phyloP scores from a whole-genome alignment of 2,888 invertebrate genomes.

The Drosophila cognata region DNA sequence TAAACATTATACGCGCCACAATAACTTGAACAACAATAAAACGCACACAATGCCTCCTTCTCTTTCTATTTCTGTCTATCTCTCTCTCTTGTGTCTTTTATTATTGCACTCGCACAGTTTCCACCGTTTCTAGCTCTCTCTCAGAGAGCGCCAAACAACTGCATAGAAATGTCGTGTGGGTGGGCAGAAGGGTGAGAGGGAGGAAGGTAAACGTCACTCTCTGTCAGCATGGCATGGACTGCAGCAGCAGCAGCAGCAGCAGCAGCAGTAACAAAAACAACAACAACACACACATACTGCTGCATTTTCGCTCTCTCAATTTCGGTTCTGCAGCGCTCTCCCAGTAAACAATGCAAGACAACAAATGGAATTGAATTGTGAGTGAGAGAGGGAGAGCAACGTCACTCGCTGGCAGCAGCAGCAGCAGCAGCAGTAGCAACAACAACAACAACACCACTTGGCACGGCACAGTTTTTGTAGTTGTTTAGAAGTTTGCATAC shows the following conservation, averaged over 20 bases:
- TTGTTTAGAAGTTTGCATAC: slow-evolving; percentile 52
- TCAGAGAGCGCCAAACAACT: slow-evolving; percentile 34
- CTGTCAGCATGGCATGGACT: slow-evolving; percentile 16
- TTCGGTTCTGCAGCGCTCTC: slow-evolving; percentile 21
- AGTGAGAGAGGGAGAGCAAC: slow-evolving; percentile 50
- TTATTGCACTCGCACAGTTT: slow-evolving; percentile 17
- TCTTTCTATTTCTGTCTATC: slow-evolving; percentile 12
- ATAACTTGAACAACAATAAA: slow-evolving; percentile 30
- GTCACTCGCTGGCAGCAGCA: slow-evolving; percentile 52
- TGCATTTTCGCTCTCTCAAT: slow-evolving; percentile 34
- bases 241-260: slow-evolving; percentile 21
- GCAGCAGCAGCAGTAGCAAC: slow-evolving; percentile 36
- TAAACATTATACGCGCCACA: slow-evolving; percentile 54
- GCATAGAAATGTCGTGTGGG: slow-evolving; percentile 39
- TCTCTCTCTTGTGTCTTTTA: slow-evolving; percentile 1
- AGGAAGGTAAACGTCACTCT: slow-evolving; percentile 34
- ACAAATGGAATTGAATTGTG: slow-evolving; percentile 60
- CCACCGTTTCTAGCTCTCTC: slow-evolving; percentile 18
- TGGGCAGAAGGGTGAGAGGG: slow-evolving; percentile 24
- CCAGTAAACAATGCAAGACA: slow-evolving; percentile 70
- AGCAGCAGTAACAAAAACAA: slow-evolving; percentile 27
- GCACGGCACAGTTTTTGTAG: slow-evolving; percentile 62
- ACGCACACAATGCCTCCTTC: slow-evolving; percentile 31
- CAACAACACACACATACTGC: slow-evolving; percentile 2
- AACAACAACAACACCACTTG: slow-evolving; percentile 49